Evolutionary conservation across 1,140 invertebrate species (phyloP).

Genomic region (Akabosia matsudoensis): DNA sequence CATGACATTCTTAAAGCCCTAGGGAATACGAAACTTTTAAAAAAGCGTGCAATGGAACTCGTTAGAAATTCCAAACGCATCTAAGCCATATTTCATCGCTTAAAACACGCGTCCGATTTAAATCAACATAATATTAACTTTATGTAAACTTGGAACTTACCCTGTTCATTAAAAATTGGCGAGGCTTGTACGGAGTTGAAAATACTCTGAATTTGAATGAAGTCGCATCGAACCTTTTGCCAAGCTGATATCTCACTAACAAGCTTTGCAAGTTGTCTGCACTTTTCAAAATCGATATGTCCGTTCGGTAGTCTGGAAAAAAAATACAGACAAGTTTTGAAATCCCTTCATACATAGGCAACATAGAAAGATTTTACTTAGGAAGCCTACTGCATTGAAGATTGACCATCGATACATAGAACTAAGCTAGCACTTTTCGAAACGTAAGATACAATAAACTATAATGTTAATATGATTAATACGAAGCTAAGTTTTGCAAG

Average conservation of each 20-base stretch:
- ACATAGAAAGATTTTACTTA: not conserved
- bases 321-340: conserved; percentile 12
- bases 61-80: not conserved
- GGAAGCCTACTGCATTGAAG: too few relatives aligned
- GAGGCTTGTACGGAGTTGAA: conserved; percentile 76
- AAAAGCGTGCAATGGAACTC: not conserved
- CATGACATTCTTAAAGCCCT: not conserved
- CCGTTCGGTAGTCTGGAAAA: conserved; percentile 70
- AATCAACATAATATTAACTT: too few relatives aligned
- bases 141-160: too few relatives aligned
- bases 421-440: too few relatives aligned
- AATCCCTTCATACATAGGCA: not conserved
- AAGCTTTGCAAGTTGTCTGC: conserved; percentile 83
- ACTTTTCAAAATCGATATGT: conserved; percentile 86
- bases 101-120: not conserved
- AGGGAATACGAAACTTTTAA: not conserved
- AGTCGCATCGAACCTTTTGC: conserved; percentile 82
- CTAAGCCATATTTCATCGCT: conserved; percentile 45
- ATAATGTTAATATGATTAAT: too few relatives aligned
- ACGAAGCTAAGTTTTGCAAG: too few relatives aligned
- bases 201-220: conserved; percentile 72
- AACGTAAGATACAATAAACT: too few relatives aligned
- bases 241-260: conserved; percentile 83
- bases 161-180: conserved; percentile 75
- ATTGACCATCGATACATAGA: too few relatives aligned